Evolutionary conservation across 2,888 invertebrate genomes (phyloP), one percentile per base, ranked within the genome.

Genomic region (Lutraria lutraria): DNA sequence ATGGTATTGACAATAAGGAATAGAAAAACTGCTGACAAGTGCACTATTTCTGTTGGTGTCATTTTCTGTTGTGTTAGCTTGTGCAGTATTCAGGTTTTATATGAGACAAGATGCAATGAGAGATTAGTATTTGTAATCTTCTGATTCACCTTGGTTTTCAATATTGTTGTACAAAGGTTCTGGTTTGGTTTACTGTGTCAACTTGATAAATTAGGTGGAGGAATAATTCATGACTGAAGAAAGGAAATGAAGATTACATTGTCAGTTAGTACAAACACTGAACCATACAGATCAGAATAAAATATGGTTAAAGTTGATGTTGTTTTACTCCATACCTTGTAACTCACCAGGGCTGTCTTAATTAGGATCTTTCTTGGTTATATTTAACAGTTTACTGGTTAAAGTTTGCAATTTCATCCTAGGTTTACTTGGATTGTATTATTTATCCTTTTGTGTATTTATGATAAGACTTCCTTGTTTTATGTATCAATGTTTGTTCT

Each of bases 191-290:
- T 68, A 68, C 63, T 3, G 63, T 68, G 63, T 68, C 63, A 68
- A 25, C 25, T 13, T 12, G 63, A 68, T n/a, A 68, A 25, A 68
- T 68, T 10, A 68, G 25, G 63, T 68, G 25, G 25, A 60, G 53
- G 84, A 72, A 84, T 84, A 84, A 76, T 84, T 84, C 84, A 84
- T 84, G 84, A 76, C 19, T 52, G 10, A 15, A 54, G 43, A 25
- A 54, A 84, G 84, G 84, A 84, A 84, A 76, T 84, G 54, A 54
- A 29, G 52, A 81, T 81, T 54, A 81, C 31, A 25, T 68, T 68
- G 63, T 68, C 63, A 76, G 76, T 16, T 76, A 76, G 31, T 34
- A 31, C 19, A 76, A 76, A 76, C 25, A 68, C 63, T 68, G 25
- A 68, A n/a, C 25, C 25, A 56, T 56, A 19, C 13, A 25, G 25